Evolutionary conservation across 1,140 invertebrate species (phyloP), one percentile per base, ranked within the genome.

Genomic region (Hydropsyche tenuis): DNA sequence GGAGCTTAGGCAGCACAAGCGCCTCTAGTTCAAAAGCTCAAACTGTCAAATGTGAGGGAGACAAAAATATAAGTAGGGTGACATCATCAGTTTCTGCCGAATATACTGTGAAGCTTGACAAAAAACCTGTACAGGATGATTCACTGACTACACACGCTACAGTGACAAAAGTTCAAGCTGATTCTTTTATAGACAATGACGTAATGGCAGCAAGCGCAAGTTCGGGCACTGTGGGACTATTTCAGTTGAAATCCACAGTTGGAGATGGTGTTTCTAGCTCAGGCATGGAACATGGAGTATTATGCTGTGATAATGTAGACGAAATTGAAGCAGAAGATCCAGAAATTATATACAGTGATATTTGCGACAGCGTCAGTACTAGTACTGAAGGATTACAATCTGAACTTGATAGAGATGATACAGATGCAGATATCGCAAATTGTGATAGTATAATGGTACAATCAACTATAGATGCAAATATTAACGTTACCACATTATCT

Each of bases 1-100:
- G 85, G 85, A 81, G 81, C 0, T 80, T 80, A 60, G 75, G 71
- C 12, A 56, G 62, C 48, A 37, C 64, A 9, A 73, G 65, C 20
- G 45, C 64, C 3, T 23, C 18, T 0, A 66, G 37, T 46, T n/a
- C 56, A 0, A 75, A 74, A 73, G 22, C 18, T 1, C 42, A 45
- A 9, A 12, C n/a, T 48, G 16, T 23, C 14, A 22, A 60, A 45
- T 56, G 25, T 27, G 72, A 72, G 14, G 7, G 4, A 27, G 30
- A 60, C 2, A 56, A 60, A 56, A 60, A 45, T 14, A 18, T 60
- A 14, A 46, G 25, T 18, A 42, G 18, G 45, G 20, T 46, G 1
- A 70, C 65, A n/a, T 23, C 72, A n/a, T 46, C 53, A 30, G 37
- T 69, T 45, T 69, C 65, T 0, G 46, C 53, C 2, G 66, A 74